Evolutionary conservation across 2,113 vertebrate species (phyloP).

Genomic region (Narcine bancroftii): DNA sequence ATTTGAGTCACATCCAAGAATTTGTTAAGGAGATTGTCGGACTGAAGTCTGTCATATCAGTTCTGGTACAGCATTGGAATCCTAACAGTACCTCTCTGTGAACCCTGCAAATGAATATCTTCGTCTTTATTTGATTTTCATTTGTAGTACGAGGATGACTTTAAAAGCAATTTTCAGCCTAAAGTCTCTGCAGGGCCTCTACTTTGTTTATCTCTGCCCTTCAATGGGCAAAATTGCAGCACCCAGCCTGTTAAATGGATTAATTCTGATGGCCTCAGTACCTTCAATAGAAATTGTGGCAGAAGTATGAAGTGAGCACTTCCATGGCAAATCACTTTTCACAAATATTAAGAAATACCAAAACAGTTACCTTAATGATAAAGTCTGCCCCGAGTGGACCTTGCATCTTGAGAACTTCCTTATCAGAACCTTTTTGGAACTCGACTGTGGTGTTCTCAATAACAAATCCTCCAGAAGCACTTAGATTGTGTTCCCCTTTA

Average conservation of each 20-base stretch:
- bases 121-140: too few species aligned
- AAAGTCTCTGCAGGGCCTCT: not conserved
- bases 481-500: slow-evolving; percentile 66
- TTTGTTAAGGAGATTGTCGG: too few species aligned
- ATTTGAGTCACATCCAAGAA: too few species aligned
- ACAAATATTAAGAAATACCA: not conserved
- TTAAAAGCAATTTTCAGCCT: too few species aligned
- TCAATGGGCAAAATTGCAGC: not conserved
- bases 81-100: too few species aligned
- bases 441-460: slow-evolving; percentile 79
- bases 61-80: too few species aligned
- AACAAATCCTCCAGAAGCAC: slow-evolving; percentile 57
- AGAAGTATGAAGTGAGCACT: not conserved
- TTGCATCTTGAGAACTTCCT: slow-evolving; percentile 67
- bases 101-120: too few species aligned
- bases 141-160: too few species aligned
- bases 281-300: not conserved
- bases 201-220: not conserved
- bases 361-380: slow-evolving; percentile 72
- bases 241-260: not conserved
- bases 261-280: not conserved
- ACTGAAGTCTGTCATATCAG: too few species aligned
- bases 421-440: slow-evolving; percentile 68
- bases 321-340: too few species aligned
- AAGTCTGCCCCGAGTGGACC: slow-evolving; percentile 78